These are phyloP conservation scores for Xenentodon cancila DNA, from an alignment of 2,797 vertebrate species.

Conservation along the genomic window DNA sequence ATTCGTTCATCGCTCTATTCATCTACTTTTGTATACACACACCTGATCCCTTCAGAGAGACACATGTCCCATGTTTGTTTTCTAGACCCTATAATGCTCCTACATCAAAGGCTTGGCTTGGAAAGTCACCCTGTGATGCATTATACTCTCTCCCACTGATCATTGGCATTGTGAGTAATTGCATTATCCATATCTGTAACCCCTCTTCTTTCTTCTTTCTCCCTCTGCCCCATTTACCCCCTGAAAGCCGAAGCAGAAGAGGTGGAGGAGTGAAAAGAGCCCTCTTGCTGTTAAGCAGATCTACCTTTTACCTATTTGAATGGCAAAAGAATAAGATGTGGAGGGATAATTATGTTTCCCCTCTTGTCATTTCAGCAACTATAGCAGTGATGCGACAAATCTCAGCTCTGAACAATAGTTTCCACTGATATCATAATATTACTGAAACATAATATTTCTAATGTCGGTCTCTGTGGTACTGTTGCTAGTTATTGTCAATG, in stretches of 20 bases:
- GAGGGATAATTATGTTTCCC: conserved; percentile 60
- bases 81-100: conserved; percentile 50
- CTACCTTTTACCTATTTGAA: conserved; percentile 56
- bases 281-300: conserved; percentile 67
- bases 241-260: conserved; percentile 58
- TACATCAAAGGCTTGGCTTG: conserved; percentile 74
- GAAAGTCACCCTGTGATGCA: conserved; percentile 69
- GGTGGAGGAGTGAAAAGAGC: conserved; percentile 54
- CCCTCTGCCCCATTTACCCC: conserved; percentile 58
- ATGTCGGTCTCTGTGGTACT: conserved; percentile 28
- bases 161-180: conserved; percentile 69
- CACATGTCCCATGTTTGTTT: conserved; percentile 51
- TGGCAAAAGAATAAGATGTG: conserved; percentile 54
- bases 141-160: conserved; percentile 67
- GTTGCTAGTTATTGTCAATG: conserved; percentile 37
- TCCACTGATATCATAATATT: conserved; percentile 61
- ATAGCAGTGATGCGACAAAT: conserved; percentile 39
- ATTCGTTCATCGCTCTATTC: conserved; percentile 11
- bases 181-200: conserved; percentile 65
- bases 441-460: conserved; percentile 53
- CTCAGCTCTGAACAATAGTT: conserved; percentile 57
- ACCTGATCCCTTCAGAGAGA: conserved; percentile 29
- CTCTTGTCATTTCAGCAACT: conserved; percentile 59
- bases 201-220: conserved; percentile 55
- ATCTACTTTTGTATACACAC: conserved; percentile 21